Base-by-base conservation (phyloP, 2,797 vertebrate species). In the Lycodopsis pacificus region DNA sequence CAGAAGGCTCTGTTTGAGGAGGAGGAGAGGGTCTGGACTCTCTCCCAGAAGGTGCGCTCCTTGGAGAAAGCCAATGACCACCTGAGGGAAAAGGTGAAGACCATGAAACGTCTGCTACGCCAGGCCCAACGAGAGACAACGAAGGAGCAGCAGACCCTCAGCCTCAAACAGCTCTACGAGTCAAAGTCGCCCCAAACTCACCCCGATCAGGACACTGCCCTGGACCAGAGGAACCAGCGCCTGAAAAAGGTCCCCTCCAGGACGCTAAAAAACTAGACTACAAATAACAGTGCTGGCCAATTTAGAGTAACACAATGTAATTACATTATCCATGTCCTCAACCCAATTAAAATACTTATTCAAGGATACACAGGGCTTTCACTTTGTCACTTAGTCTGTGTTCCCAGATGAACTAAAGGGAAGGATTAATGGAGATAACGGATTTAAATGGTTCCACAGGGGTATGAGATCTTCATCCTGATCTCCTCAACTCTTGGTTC, bases 1-100 rank as follows among this genome's bases (percentile, higher is more conserved):
- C 96, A 96, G 90, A 96, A 96, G 82, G 96, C 96, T 66, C 91
- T 97, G 76, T 95, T 96, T 32, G 96, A 97, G 86, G 96, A 96
- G 74, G 96, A 97, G 70, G 96, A 97, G 83, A 90, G 92, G 51
- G 96, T 95, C 64, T 94, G 91, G 89, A 94, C 90, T 9, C 94
- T 96, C 57, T 96, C 95, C 42, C 95, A 95, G 87, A 95, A 96
- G 83, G 96, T 97, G 44, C 94, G 95, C 4, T 82, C 92, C 38
- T 80, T 97, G 81, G 96, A 97, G 90, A 96, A 96, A 89, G 92
- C 96, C 83, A 97, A 96, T 56, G 92, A 94, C 64, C 96, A 97
- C 89, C 94, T 97, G 86, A 89, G 88, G 73, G 96, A 96, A 81
- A 96, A 95, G 86, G 96, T 97, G 84, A 96, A 95, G 92, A 96